Percentiles rank a stretch among this genome's conserved stretches.
Evolutionary conservation across 2,113 vertebrate genomes (phyloP).

Genomic region (Dicentrarchus labrax): DNA sequence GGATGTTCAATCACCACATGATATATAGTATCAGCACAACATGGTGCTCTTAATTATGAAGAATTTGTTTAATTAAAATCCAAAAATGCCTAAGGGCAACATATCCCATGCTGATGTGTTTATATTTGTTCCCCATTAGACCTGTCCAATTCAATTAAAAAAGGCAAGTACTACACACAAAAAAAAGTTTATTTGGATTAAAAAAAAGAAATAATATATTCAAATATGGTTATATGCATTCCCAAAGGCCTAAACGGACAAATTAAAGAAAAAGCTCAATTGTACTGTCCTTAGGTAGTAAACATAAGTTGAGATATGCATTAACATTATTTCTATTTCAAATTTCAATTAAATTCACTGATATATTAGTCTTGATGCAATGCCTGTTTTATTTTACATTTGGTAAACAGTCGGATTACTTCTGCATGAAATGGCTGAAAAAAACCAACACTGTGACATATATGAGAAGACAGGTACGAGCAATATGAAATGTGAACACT

Average conservation of each 20-base stretch:
- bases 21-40: slow-evolving; percentile 42
- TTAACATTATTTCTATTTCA: slow-evolving; percentile 8
- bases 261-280: slow-evolving; percentile 23
- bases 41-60: slow-evolving; percentile 40
- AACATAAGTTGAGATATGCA: slow-evolving; percentile 17
- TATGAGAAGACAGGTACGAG: slow-evolving; percentile 30
- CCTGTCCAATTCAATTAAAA: slow-evolving; percentile 44
- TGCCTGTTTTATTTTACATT: slow-evolving; percentile 46
- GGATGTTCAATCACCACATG: slow-evolving; percentile 45
- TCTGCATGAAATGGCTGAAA: slow-evolving; percentile 29
- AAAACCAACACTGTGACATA: neutral
- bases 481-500: slow-evolving; percentile 36
- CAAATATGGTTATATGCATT: slow-evolving; percentile 47
- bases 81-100: slow-evolving; percentile 36
- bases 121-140: slow-evolving; percentile 47
- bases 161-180: slow-evolving; percentile 41
- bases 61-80: slow-evolving; percentile 51
- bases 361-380: slow-evolving; percentile 20
- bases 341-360: slow-evolving; percentile 14
- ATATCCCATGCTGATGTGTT: slow-evolving; percentile 30
- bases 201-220: slow-evolving; percentile 35
- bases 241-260: slow-evolving; percentile 32
- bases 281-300: slow-evolving; percentile 1
- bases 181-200: slow-evolving; percentile 60
- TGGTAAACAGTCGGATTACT: slow-evolving; percentile 6